Percentiles rank a stretch among this genome's conserved stretches.
phyloP scores from a whole-genome alignment of 2,113 vertebrate genomes.

The Arizona elegans region DNA sequence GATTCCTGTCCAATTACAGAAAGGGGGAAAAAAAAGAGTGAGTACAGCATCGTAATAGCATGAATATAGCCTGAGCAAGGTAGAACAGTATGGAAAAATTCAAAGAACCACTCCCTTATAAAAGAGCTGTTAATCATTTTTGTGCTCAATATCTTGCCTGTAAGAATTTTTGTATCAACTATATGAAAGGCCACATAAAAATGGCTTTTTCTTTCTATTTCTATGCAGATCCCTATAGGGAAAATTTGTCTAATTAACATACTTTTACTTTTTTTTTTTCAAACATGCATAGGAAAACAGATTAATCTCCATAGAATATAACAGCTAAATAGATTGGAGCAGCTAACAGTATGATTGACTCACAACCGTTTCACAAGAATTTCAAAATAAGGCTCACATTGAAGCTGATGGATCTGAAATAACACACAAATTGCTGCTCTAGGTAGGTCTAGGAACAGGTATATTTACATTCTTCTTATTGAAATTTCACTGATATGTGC shows the following conservation, averaged over 20 bases:
- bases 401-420: not conserved
- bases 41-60: not conserved
- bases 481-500: not conserved
- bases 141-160: not conserved
- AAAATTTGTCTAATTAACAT: not conserved
- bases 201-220: slow-evolving; percentile 7
- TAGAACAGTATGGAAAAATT: slow-evolving; percentile 8
- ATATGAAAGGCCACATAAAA: not conserved
- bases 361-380: not conserved
- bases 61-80: not conserved
- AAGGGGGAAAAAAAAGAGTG: not conserved
- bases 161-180: rapidly evolving
- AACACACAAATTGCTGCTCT: not conserved
- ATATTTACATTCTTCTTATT: not conserved
- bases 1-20: not conserved
- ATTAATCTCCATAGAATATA: not conserved
- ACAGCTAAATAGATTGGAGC: slow-evolving; percentile 2
- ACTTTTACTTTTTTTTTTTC: not conserved
- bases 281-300: not conserved
- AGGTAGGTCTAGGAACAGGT: not conserved
- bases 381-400: not conserved
- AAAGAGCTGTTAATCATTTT: slow-evolving; percentile 9
- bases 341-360: slow-evolving; percentile 18
- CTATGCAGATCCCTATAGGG: rapidly evolving
- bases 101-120: slow-evolving; percentile 1